Conservation (phyloP, 2,888 invertebrate genomes). For the Xiphydria camelus region DNA sequence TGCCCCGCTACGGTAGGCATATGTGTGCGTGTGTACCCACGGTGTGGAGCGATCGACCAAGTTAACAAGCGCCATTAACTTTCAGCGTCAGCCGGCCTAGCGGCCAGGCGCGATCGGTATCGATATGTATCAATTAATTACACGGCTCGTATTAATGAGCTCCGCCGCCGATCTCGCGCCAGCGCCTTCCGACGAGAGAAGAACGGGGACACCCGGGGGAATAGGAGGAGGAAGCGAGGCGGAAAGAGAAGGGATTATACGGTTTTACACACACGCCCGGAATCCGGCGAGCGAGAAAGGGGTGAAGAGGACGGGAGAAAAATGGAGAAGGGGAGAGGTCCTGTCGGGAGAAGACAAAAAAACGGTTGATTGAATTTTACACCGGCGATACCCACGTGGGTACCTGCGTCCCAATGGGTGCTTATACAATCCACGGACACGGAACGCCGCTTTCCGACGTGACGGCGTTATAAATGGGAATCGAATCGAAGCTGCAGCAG, state of each 20-base stretch:
- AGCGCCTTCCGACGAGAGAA: slow-evolving; percentile 1
- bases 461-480: slow-evolving; percentile 47
- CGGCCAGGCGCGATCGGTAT: slow-evolving; percentile 21
- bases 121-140: slow-evolving; percentile 39
- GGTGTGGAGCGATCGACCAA: slow-evolving; percentile 22
- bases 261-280: no score
- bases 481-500: slow-evolving; percentile 39
- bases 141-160: slow-evolving; percentile 34
- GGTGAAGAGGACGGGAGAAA: slow-evolving; percentile 17
- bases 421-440: no score
- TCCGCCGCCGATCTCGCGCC: slow-evolving; percentile 12
- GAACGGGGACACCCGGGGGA: no score
- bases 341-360: no score
- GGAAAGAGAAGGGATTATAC: no score
- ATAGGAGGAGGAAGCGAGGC: no score
- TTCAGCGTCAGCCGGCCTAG: slow-evolving; percentile 14
- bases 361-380: slow-evolving; percentile 42
- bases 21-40: no score
- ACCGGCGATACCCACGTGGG: no score
- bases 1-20: no score
- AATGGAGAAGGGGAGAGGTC: slow-evolving; percentile 21
- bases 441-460: slow-evolving; percentile 19
- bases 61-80: slow-evolving; percentile 32
- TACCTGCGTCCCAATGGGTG: no score
- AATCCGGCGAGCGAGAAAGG: slow-evolving; percentile 10